phyloP scores from a whole-genome alignment of 2,113 vertebrate genomes.

The Circaetus cinerascens region DNA sequence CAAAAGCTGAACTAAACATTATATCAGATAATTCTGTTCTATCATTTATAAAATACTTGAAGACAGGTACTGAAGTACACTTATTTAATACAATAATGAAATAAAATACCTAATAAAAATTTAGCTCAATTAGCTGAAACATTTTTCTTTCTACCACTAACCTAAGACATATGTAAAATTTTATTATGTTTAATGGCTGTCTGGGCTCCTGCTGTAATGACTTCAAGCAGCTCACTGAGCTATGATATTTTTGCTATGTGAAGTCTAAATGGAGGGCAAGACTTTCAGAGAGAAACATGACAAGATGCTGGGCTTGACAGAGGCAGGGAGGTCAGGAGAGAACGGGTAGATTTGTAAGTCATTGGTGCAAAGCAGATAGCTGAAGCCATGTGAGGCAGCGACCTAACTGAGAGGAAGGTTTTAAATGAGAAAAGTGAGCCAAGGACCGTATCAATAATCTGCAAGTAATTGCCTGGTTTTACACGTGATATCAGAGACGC shows the following conservation, averaged over 20 bases:
- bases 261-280: conserved; percentile 55
- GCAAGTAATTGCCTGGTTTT: conserved; percentile 32
- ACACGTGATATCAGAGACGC: neutral
- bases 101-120: conserved; percentile 49
- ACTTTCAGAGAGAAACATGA: neutral
- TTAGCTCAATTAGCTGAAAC: conserved; percentile 44
- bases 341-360: conserved; percentile 59
- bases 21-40: neutral
- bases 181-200: conserved; percentile 51
- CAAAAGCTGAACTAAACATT: neutral
- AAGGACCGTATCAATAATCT: conserved; percentile 50
- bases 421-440: conserved; percentile 50
- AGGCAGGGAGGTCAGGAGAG: conserved; percentile 18
- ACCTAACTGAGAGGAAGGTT: neutral
- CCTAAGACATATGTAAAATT: conserved; percentile 46
- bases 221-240: conserved; percentile 46
- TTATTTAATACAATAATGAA: conserved; percentile 12
- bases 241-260: conserved; percentile 36
- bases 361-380: conserved; percentile 43
- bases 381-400: conserved; percentile 8
- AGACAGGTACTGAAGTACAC: neutral
- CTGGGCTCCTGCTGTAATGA: conserved; percentile 27
- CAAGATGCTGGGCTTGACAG: conserved; percentile 6
- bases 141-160: conserved; percentile 57
- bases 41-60: neutral